Evolutionary conservation across 2,888 invertebrate species (phyloP), one percentile per base, ranked within the genome.

Genomic region (Parnassius orleans): DNA sequence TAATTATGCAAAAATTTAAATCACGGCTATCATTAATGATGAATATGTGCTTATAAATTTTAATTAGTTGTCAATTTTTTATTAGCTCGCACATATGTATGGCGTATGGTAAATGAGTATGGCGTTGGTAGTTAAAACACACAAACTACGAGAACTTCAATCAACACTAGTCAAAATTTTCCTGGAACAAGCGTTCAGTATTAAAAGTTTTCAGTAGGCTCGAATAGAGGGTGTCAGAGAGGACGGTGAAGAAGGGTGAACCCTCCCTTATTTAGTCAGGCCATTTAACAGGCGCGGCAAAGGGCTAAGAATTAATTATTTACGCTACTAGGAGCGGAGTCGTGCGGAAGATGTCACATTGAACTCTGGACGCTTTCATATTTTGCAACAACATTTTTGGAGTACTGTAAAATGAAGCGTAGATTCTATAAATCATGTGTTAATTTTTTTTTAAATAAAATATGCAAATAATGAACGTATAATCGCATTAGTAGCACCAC

Each of bases 191-290:
- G 80, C 77, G 76, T 73, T 74, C 72, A 69, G 78, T 81, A 81
- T 85, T 81, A 82, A 85, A 86, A 87, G 80, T 84, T 85, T 83
- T 79, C 72, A 73, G 72, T 66, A 70, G 63, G 64, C 64, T 62
- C 61, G 66, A 58, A 66, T 69, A 62, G 70, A 68, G 69, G 73
- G 69, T 69, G 68, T 68, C 66, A 62, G 62, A 61, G 70, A 71
- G 71, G 66, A 57, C 66, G 63, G 65, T 60, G 54, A 70, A 69
- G 74, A 73, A 63, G 76, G 71, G 71, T 66, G 70, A 72, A 68
- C 73, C 77, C 82, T 78, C 81, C 86, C 87, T 86, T 86, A 85
- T 87, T 90, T 88, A 87, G 87, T 84, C 87, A 87, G 83, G 84
- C 86, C 87, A 88, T 90, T 90, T 88, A 84, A 80, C 86, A 81